Conservation (phyloP, 2,797 vertebrate species). For the Mastacembelus armatus region DNA sequence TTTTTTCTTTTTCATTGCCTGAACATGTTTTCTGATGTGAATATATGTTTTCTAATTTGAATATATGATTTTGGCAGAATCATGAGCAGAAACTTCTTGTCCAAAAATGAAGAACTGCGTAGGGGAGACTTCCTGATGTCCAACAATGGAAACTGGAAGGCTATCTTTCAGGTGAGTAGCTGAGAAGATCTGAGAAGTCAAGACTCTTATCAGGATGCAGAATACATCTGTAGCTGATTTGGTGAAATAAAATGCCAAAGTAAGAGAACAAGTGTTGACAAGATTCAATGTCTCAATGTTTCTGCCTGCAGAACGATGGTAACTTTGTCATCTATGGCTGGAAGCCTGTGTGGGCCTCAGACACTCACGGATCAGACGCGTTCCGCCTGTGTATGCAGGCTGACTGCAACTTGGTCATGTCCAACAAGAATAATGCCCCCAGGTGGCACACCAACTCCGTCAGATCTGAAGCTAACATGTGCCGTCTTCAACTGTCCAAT, state of each 20-base stretch:
- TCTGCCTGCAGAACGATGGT: conserved; percentile 46
- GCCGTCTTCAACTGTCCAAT: conserved; percentile 20
- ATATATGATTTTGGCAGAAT: too few species aligned
- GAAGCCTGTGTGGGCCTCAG: conserved; percentile 50
- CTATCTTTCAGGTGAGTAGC: conserved; percentile 51
- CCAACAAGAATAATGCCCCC: rapidly evolving
- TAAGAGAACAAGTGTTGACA: neutral
- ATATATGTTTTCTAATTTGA: too few species aligned
- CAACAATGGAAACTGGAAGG: conserved; percentile 50
- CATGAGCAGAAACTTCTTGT: conserved; percentile 63
- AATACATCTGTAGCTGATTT: too few species aligned
- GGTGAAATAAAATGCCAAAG: too few species aligned
- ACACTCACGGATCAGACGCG: rapidly evolving
- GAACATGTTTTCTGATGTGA: too few species aligned
- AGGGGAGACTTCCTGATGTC: conserved; percentile 49
- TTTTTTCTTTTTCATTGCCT: too few species aligned
- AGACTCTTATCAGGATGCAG: too few species aligned
- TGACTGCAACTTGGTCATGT: conserved; percentile 69
- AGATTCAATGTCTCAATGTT: neutral
- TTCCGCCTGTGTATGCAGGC: conserved; percentile 53
- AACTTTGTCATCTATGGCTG: conserved; percentile 67
- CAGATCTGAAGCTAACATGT: neutral
- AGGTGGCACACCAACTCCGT: conserved; percentile 3
- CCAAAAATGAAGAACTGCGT: conserved; percentile 47
- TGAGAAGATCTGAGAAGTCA: neutral